A percentile compares a stretch with the other conserved stretches of the same genome.
Evolutionary conservation across 2,797 vertebrate genomes (phyloP).

Genomic region (Phoeniculus purpureus): DNA sequence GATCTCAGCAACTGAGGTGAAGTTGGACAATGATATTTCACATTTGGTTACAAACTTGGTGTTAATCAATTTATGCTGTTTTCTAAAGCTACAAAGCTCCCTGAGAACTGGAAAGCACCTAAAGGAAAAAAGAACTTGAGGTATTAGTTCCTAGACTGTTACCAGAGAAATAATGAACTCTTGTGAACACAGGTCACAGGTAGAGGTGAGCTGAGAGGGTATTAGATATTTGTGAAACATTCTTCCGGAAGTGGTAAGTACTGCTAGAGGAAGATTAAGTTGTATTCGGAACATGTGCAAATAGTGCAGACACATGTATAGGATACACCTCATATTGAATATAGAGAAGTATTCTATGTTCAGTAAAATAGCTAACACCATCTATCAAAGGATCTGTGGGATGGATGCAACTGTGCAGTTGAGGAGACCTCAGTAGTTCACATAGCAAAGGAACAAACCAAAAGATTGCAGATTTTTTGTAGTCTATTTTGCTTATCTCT

Average conservation of each 20-base stretch:
- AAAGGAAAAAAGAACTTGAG: not conserved
- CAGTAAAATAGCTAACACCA: not conserved
- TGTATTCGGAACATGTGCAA: not conserved
- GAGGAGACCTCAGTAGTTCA: not conserved
- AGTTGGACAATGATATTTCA: not conserved
- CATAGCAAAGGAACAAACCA: not conserved
- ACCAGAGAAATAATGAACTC: not conserved
- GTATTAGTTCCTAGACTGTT: not conserved
- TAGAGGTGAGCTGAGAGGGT: not conserved
- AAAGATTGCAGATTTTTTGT: not conserved
- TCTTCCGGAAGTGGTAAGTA: not conserved
- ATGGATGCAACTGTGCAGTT: not conserved
- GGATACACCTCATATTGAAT: not conserved
- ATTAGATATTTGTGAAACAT: not conserved
- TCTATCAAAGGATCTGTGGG: not conserved
- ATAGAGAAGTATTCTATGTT: not conserved
- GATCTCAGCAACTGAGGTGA: not conserved
- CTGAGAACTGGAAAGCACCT: not conserved
- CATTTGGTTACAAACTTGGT: not conserved
- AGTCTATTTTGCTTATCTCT: not conserved
- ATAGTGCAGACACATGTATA: not conserved
- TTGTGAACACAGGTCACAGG: accelerated
- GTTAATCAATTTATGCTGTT: not conserved
- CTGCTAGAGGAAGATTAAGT: not conserved
- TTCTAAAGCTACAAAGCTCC: not conserved